Evolutionary conservation across 2,113 vertebrate genomes (phyloP).

Genomic region (Nothocercus julius): DNA sequence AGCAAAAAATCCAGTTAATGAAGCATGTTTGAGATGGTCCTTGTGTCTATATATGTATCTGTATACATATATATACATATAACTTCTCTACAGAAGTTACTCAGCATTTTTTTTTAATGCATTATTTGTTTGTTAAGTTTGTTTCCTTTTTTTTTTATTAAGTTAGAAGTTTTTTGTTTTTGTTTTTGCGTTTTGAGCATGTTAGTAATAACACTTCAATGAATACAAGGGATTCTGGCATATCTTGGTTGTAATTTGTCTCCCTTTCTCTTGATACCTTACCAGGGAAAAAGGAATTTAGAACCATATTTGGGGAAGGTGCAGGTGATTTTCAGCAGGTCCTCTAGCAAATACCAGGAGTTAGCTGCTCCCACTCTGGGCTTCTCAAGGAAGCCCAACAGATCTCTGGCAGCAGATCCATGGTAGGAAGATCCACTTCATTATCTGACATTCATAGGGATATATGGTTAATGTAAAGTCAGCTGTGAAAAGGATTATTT

Average conservation of each 20-base stretch:
- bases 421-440: neutral
- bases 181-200: neutral
- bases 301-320: no score
- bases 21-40: neutral
- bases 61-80: no score
- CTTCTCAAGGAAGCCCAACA: neutral
- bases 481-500: neutral
- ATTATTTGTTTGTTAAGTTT: neutral
- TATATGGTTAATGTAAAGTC: neutral
- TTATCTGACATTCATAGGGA: neutral
- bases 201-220: neutral
- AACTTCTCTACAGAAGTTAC: neutral
- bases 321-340: neutral
- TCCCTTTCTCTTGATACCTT: neutral
- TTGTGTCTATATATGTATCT: neutral
- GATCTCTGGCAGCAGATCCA: neutral
- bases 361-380: neutral
- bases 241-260: neutral
- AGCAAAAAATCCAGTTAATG: neutral
- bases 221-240: neutral
- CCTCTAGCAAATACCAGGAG: neutral
- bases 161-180: neutral
- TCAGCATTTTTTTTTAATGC: neutral
- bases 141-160: neutral
- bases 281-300: neutral